A percentile compares a stretch with the other conserved stretches of the same genome.
phyloP scores from a whole-genome alignment of 2,888 invertebrate species.

The Calliphora vomitoria region DNA sequence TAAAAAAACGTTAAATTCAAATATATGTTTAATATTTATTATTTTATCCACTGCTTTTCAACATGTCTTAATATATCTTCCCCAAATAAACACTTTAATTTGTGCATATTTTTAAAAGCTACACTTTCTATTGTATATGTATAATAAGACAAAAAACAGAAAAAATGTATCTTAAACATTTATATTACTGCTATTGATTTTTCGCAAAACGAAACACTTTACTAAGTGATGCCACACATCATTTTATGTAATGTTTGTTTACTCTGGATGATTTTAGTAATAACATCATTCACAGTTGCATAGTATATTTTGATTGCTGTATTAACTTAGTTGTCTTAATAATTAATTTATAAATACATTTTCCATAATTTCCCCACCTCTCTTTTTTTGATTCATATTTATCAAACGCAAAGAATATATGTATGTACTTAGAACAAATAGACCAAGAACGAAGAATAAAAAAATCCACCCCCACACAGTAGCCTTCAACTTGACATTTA shows the following conservation, averaged over 20 bases:
- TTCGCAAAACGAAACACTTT: background rate
- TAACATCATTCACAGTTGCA: too few relatives aligned
- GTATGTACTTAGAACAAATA: background rate
- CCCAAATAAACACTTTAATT: too few relatives aligned
- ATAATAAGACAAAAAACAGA: background rate
- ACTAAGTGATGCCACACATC: background rate
- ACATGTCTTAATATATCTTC: too few relatives aligned
- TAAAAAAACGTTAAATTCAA: too few relatives aligned
- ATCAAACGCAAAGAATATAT: background rate
- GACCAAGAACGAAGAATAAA: background rate
- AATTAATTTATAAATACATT: conserved; percentile 12
- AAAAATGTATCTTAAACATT: background rate
- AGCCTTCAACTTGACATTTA: conserved; percentile 72
- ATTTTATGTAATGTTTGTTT: background rate
- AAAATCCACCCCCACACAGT: conserved; percentile 43
- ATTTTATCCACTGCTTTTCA: too few relatives aligned
- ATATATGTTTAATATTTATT: too few relatives aligned
- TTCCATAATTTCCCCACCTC: background rate
- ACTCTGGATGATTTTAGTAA: background rate
- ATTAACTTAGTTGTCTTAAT: background rate
- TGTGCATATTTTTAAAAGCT: too few relatives aligned
- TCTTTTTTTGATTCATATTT: background rate
- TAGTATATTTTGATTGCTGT: background rate
- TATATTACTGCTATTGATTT: conserved; percentile 18
- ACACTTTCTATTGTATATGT: background rate